These are phyloP conservation scores for Diplogasteroides magnus DNA, from an alignment of 1,140 invertebrate species.

Conservation along the genomic window DNA sequence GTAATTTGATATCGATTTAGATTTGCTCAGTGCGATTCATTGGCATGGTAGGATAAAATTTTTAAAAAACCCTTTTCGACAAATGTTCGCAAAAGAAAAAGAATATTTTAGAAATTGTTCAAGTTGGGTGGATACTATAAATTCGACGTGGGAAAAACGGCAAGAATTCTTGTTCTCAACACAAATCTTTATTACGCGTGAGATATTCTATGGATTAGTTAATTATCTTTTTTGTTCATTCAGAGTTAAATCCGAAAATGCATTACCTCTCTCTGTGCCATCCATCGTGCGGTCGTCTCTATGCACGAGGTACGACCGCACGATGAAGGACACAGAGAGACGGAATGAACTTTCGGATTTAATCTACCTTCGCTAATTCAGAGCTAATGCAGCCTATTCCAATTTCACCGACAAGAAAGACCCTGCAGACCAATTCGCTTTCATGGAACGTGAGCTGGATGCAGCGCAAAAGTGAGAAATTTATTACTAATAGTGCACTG, in stretches of 20 bases:
- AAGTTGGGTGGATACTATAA: slow-evolving; percentile 44
- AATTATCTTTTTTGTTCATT: background rate
- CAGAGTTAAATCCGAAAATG: no score
- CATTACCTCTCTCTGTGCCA: no score
- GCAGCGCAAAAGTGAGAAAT: slow-evolving; percentile 22
- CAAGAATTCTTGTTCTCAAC: slow-evolving; percentile 42
- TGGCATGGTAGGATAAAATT: no score
- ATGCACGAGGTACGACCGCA: no score
- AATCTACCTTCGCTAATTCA: no score
- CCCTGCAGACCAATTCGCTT: slow-evolving; percentile 47
- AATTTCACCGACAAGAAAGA: slow-evolving; percentile 38
- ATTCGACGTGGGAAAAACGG: slow-evolving; percentile 17
- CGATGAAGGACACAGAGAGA: no score
- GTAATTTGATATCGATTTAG: no score
- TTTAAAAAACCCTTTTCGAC: no score
- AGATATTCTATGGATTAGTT: background rate
- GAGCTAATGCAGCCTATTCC: slow-evolving; percentile 26
- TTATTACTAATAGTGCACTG: background rate
- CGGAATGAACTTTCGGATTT: no score
- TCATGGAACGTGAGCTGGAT: slow-evolving; percentile 36
- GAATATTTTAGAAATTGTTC: slow-evolving; percentile 22
- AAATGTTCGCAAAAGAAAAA: no score
- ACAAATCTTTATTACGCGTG: slow-evolving; percentile 50
- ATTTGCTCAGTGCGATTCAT: no score
- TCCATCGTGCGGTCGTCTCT: no score